These are phyloP conservation scores for Cataglyphis albicans DNA, from an alignment of 2,888 invertebrate species.

Conservation along the genomic window DNA sequence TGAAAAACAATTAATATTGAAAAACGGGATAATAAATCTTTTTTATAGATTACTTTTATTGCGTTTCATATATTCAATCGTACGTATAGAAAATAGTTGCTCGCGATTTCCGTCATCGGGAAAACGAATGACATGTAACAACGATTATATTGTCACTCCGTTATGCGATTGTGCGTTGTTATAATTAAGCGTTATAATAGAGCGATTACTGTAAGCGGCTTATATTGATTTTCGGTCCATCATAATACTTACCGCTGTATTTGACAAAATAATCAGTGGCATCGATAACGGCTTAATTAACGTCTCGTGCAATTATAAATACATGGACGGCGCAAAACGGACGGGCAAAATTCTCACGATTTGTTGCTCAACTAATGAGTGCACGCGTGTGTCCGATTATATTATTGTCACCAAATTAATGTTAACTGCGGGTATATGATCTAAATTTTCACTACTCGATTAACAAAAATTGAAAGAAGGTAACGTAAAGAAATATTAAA, in stretches of 20 bases:
- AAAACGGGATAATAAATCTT: neutral
- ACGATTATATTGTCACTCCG: constrained; percentile 29
- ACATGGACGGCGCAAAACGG: constrained; percentile 29
- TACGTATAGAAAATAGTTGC: neutral
- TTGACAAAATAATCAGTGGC: constrained; percentile 55
- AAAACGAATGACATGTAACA: constrained; percentile 38
- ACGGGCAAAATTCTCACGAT: constrained; percentile 35
- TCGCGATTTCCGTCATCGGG: constrained; percentile 38
- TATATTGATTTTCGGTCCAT: constrained; percentile 53
- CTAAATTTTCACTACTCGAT: neutral
- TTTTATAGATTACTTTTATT: neutral
- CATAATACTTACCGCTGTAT: constrained; percentile 50
- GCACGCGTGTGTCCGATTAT: constrained; percentile 23
- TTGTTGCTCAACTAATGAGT: constrained; percentile 22
- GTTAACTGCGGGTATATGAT: neutral
- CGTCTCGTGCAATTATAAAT: constrained; percentile 50
- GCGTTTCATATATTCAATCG: constrained; percentile 9
- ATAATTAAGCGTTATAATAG: constrained; percentile 51
- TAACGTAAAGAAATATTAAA: neutral
- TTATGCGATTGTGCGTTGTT: constrained; percentile 19
- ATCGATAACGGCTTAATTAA: constrained; percentile 55
- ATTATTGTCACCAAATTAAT: constrained; percentile 17
- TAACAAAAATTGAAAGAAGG: constrained; percentile 1
- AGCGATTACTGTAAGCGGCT: constrained; percentile 48
- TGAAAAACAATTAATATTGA: neutral